Percentiles rank a stretch among this genome's conserved stretches.
Conservation (phyloP, 2,797 vertebrate genomes). For the Arctocebus calabarensis region DNA sequence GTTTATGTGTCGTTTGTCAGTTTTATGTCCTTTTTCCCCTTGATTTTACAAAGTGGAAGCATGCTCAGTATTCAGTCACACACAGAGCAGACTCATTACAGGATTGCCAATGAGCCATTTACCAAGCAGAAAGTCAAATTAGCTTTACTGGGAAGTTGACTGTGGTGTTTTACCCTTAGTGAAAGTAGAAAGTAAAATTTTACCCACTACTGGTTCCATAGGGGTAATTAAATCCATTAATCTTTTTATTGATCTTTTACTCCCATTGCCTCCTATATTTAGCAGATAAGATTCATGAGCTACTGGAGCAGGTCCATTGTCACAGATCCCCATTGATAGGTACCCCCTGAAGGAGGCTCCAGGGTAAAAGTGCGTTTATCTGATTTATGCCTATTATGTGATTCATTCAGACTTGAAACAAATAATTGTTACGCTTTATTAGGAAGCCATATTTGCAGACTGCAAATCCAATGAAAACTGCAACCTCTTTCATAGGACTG, state of each 20-base stretch:
- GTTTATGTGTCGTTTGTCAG: conserved; percentile 84
- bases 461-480: conserved; percentile 55
- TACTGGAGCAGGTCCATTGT: conserved; percentile 71
- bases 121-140: conserved; percentile 85
- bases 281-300: conserved; percentile 75
- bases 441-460: conserved; percentile 62
- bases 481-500: conserved; percentile 49
- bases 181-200: conserved; percentile 78
- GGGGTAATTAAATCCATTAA: conserved; percentile 85
- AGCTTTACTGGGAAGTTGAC: conserved; percentile 79
- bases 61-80: conserved; percentile 82
- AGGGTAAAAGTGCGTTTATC: conserved; percentile 63
- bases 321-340: conserved; percentile 59
- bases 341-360: conserved; percentile 52
- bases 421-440: conserved; percentile 64
- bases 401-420: conserved; percentile 71
- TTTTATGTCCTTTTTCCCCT: conserved; percentile 79
- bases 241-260: conserved; percentile 80
- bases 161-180: conserved; percentile 77
- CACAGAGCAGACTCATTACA: conserved; percentile 86
- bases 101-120: conserved; percentile 84
- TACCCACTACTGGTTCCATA: conserved; percentile 80
- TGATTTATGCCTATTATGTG: conserved; percentile 61
- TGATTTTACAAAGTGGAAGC: conserved; percentile 76
- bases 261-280: conserved; percentile 70